Percentiles rank a stretch among this genome's conserved stretches.
phyloP scores from a whole-genome alignment of 2,888 invertebrate genomes.

The Laothoe populi region DNA sequence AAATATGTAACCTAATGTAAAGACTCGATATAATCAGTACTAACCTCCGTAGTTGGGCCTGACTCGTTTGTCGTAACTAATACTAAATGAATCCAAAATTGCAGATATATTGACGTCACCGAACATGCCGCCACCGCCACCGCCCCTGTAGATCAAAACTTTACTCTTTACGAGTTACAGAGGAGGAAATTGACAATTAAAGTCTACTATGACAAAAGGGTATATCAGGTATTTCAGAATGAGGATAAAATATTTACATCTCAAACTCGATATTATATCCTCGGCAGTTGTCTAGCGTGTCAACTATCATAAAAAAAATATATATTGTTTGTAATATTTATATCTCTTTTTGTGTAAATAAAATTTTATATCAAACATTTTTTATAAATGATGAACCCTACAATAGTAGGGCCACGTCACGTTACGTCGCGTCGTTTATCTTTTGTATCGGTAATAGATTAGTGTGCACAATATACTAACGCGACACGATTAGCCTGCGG shows the following conservation, averaged over 20 bases:
- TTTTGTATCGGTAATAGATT: background rate
- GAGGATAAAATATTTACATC: background rate
- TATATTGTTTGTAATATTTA: no score
- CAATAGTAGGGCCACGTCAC: no score
- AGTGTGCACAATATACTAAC: conserved; percentile 44
- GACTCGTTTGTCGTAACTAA: conserved; percentile 98
- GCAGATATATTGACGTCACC: conserved; percentile 96
- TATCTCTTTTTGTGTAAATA: no score
- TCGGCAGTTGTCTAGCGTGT: no score
- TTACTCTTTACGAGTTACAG: conserved; percentile 5
- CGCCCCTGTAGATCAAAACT: conserved; percentile 77
- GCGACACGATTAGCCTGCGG: conserved; percentile 59
- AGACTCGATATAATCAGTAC: conserved; percentile 32
- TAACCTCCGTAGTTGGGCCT: conserved; percentile 98
- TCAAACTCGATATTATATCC: no score
- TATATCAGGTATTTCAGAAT: background rate
- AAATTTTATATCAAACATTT: no score
- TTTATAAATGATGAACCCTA: no score
- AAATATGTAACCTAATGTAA: background rate
- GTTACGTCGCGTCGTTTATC: no score
- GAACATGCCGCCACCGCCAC: conserved; percentile 85
- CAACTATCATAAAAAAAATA: no score
- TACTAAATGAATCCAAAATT: conserved; percentile 95
- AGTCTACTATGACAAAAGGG: background rate
- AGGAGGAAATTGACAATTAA: background rate